Evolutionary conservation across 2,797 vertebrate species (phyloP).

Genomic region (Varecia variegata): DNA sequence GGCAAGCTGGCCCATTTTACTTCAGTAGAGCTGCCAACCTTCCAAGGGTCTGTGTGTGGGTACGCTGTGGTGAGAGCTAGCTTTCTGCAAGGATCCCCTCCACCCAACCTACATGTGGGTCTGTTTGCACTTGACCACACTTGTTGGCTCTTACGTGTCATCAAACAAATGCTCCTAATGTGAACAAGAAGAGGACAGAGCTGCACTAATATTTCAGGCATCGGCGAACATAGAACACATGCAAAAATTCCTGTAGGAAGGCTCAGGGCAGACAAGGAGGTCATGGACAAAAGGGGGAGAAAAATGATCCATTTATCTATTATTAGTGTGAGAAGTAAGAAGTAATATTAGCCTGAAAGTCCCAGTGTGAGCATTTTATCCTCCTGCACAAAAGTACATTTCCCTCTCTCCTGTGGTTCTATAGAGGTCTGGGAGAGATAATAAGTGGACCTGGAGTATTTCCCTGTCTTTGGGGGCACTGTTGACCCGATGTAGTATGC

Average conservation of each 20-base stretch:
- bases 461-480: background rate
- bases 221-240: slow-evolving; percentile 44
- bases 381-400: background rate
- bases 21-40: slow-evolving; percentile 72
- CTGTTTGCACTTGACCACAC: slow-evolving; percentile 68
- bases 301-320: background rate
- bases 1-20: slow-evolving; percentile 68
- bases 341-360: background rate
- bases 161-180: slow-evolving; percentile 69
- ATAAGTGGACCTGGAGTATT: background rate
- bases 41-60: slow-evolving; percentile 73
- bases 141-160: slow-evolving; percentile 70
- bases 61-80: slow-evolving; percentile 61
- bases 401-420: background rate
- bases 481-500: accelerated
- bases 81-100: slow-evolving; percentile 66
- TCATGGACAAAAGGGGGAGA: background rate
- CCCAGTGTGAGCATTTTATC: background rate
- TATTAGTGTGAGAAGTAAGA: background rate
- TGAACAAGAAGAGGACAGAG: slow-evolving; percentile 67
- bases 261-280: background rate
- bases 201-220: slow-evolving; percentile 60
- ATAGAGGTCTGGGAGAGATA: background rate
- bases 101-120: slow-evolving; percentile 42
- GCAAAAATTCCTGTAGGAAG: background rate